Evolutionary conservation across 2,888 invertebrate genomes (phyloP).

Genomic region (Drosophila setosimentum): DNA sequence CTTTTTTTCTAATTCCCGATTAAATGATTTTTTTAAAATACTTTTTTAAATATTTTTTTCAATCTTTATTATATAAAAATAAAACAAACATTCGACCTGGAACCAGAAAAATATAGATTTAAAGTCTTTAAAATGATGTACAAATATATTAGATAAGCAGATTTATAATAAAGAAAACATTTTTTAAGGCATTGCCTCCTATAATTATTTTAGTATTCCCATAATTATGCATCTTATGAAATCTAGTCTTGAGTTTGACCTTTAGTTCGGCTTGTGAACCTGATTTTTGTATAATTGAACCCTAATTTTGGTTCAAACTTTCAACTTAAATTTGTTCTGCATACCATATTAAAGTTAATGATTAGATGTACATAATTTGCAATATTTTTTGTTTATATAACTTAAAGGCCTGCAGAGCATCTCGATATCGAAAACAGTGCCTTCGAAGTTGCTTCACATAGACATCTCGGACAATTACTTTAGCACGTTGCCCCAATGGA

Average conservation of each 20-base stretch:
- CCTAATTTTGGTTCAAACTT: not conserved
- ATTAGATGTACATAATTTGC: not conserved
- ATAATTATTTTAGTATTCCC: not conserved
- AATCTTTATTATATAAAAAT: not conserved
- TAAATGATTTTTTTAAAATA: too few relatives aligned
- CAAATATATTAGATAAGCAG: not conserved
- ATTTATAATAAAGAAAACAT: not conserved
- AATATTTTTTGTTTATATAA: slow-evolving; percentile 16
- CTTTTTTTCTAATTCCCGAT: fast-evolving
- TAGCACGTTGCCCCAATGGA: slow-evolving; percentile 91
- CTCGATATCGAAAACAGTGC: slow-evolving; percentile 88
- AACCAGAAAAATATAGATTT: not conserved
- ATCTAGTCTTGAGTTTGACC: too few relatives aligned
- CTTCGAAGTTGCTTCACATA: slow-evolving; percentile 90
- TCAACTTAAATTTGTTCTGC: not conserved
- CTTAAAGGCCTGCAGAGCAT: slow-evolving; percentile 90
- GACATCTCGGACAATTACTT: slow-evolving; percentile 93
- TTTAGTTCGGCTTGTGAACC: not conserved
- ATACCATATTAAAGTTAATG: too few relatives aligned
- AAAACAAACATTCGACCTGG: not conserved
- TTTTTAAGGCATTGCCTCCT: too few relatives aligned
- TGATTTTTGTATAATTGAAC: not conserved
- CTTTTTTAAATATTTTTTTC: too few relatives aligned
- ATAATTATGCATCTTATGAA: too few relatives aligned
- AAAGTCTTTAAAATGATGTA: not conserved